Conservation (phyloP, 2,888 invertebrate genomes). For the Drosophila colorata region DNA sequence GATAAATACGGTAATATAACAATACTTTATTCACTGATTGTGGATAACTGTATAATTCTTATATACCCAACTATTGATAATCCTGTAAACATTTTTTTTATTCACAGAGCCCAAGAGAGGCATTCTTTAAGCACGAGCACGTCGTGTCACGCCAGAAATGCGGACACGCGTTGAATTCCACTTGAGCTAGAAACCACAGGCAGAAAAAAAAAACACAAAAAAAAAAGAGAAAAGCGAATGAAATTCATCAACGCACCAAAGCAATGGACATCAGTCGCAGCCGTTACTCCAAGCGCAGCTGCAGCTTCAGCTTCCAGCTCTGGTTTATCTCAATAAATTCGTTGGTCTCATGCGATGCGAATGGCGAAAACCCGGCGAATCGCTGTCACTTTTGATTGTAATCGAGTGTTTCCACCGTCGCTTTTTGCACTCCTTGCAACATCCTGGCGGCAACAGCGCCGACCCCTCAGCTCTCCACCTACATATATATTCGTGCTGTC, state of each 20-base stretch:
- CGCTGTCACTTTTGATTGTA: constrained; percentile 78
- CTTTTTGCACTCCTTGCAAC: constrained; percentile 36
- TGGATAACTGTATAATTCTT: too few species aligned
- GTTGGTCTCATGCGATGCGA: constrained; percentile 5
- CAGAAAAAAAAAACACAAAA: background rate
- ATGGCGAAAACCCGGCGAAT: constrained; percentile 45
- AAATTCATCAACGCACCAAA: constrained; percentile 50
- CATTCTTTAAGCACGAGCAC: too few species aligned
- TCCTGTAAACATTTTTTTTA: too few species aligned
- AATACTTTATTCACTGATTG: too few species aligned
- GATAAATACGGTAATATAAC: too few species aligned
- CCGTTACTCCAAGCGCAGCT: background rate
- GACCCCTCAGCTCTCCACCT: background rate
- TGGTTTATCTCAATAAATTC: constrained; percentile 22
- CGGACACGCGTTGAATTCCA: background rate
- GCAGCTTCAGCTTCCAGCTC: background rate
- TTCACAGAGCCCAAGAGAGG: too few species aligned
- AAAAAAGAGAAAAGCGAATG: constrained; percentile 8
- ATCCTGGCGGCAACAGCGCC: constrained; percentile 1
- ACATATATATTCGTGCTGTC: constrained; percentile 42
- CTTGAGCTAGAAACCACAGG: background rate
- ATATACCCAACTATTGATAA: too few species aligned
- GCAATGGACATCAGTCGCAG: constrained; percentile 12
- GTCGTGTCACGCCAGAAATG: background rate
- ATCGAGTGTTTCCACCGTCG: constrained; percentile 69